Base-by-base conservation (phyloP, 2,113 vertebrate species). In the Axis porcinus region DNA sequence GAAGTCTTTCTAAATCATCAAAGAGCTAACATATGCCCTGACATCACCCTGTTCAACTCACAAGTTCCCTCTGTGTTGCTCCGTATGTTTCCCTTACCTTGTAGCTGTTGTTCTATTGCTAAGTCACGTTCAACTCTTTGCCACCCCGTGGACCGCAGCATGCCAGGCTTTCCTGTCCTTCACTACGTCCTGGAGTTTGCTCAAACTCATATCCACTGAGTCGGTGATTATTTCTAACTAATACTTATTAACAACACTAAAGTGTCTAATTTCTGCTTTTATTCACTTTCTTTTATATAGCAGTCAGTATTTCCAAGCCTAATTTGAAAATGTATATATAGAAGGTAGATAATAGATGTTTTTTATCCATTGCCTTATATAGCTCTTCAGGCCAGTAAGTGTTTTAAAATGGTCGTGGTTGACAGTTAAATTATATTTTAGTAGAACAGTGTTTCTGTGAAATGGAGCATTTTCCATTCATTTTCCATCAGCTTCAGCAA, bases 371-470 rank as follows among this genome's bases (percentile, higher is more conserved):
- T 86, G 33, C n/a, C 12, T 87, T 78, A 78, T 90, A n/a, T 10
- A 89, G 64, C 64, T 86, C 21, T 74, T 76, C 40, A 79, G 23
- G 89, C 54, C 78, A 70, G 28, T 50, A 93, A 86, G 60, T 86
- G 52, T 93, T 97, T 96, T 94, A 36, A 95, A 97, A 86, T 87
- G 78, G 27, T 45, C 45, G 40, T 89, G 21, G 88, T 33, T 97
- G 82, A 25, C 19, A 92, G 40, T 91, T 95, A 85, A 95, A 82
- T 93, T 81, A 70, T 86, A 96, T 97, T 97, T 57, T 83, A 86
- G 57, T 47, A 19, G 30, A 93, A 70, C 30, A 86, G 84, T 30
- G 7, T 88, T 78, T 95, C 82, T 14, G 7, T 84, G 79, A 97
- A 96, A 84, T 79, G 8, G 62, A 91, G 45, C 16, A 7, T 70